Conservation (phyloP, 2,113 vertebrate species). For the Spea multiplicata region DNA sequence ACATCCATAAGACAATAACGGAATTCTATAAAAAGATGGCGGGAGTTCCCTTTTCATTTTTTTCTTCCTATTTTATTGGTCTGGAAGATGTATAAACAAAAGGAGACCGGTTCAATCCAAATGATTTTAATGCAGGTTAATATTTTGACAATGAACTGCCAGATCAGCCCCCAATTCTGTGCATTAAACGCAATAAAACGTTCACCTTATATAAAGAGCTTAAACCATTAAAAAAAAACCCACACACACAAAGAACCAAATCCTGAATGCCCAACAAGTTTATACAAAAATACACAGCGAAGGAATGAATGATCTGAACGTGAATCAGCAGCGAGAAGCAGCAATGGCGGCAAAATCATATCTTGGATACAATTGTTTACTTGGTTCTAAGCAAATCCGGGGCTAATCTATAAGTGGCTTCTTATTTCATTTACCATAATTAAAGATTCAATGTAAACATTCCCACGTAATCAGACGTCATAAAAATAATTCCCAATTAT, state of each 20-base stretch:
- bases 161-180: conserved; percentile 5
- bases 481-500: neutral
- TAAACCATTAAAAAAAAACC: neutral
- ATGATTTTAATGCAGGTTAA: conserved; percentile 29
- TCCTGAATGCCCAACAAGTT: conserved; percentile 6
- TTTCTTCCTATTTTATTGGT: too few relatives aligned
- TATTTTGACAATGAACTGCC: neutral
- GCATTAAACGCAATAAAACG: conserved; percentile 27
- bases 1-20: too few relatives aligned
- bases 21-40: too few relatives aligned
- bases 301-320: neutral
- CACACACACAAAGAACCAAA: neutral
- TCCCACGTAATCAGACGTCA: neutral
- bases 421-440: neutral
- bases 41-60: too few relatives aligned
- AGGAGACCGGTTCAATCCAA: neutral
- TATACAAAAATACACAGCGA: neutral
- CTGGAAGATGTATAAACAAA: neutral
- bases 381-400: too few relatives aligned
- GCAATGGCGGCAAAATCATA: too few relatives aligned
- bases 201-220: neutral
- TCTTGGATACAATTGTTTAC: too few relatives aligned
- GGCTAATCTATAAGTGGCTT: too few relatives aligned
- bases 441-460: conserved; percentile 11
- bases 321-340: too few relatives aligned